Evolutionary conservation across 2,888 invertebrate species (phyloP).

Genomic region (Muschampia plurimacula): DNA sequence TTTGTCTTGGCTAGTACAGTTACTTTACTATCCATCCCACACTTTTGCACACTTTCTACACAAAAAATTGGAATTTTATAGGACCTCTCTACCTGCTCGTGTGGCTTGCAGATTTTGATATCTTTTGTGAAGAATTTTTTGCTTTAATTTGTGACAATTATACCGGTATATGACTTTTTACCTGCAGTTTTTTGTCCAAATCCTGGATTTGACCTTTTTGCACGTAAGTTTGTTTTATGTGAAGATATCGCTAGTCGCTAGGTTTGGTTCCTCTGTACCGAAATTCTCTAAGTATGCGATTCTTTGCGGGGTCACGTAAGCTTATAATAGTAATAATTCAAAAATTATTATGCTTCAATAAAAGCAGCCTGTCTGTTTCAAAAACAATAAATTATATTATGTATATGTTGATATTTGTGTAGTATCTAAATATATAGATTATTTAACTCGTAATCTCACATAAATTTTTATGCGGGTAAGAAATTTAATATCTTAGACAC

Average conservation of each 20-base stretch:
- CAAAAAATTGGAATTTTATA: constrained; percentile 73
- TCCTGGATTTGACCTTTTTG: constrained; percentile 74
- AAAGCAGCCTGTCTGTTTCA: not conserved
- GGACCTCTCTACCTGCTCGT: constrained; percentile 81
- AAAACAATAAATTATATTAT: not conserved
- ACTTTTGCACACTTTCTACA: constrained; percentile 79
- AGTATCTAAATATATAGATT: too few species aligned
- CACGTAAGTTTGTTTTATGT: constrained; percentile 77
- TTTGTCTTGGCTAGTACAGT: constrained; percentile 71
- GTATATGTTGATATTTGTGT: not conserved
- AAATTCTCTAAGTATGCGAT: not conserved
- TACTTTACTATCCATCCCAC: constrained; percentile 78
- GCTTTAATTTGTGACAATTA: constrained; percentile 86
- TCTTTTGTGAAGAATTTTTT: constrained; percentile 81
- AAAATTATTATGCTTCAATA: too few species aligned
- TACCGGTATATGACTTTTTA: constrained; percentile 86
- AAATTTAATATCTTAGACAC: constrained; percentile 34
- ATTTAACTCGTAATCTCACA: not conserved
- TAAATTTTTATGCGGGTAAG: not conserved
- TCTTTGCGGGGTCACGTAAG: constrained; percentile 4
- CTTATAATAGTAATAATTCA: not conserved
- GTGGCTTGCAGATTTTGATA: constrained; percentile 86
- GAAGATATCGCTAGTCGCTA: constrained; percentile 57
- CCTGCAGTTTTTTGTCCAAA: constrained; percentile 76
- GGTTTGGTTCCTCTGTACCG: constrained; percentile 47